phyloP scores from a whole-genome alignment of 2,888 invertebrate genomes.

The Bruchidius siliquastri region DNA sequence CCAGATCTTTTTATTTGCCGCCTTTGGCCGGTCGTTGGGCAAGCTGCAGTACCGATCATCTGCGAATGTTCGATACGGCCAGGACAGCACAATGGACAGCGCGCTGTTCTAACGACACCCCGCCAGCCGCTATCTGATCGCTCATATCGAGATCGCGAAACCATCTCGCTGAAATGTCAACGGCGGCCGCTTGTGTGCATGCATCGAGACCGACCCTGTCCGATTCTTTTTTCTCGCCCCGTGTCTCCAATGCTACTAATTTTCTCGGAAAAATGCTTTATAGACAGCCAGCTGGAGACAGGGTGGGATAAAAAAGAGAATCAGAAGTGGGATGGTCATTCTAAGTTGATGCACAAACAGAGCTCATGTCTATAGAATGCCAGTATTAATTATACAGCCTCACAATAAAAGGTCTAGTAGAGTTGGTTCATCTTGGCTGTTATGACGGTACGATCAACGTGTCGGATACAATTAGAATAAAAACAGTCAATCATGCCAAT shows the following conservation, averaged over 20 bases:
- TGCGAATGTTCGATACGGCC: conserved; percentile 41
- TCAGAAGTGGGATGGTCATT: too few relatives aligned
- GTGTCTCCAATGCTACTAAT: background rate
- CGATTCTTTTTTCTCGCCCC: background rate
- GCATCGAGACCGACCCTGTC: background rate
- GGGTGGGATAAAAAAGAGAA: too few relatives aligned
- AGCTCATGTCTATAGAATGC: too few relatives aligned
- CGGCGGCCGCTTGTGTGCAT: background rate
- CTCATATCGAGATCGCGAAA: conserved; percentile 42
- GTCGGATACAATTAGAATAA: too few relatives aligned
- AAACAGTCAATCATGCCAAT: too few relatives aligned
- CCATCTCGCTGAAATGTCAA: conserved; percentile 3
- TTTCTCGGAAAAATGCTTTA: background rate
- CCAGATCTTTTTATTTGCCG: conserved; percentile 38
- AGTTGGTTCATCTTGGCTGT: too few relatives aligned
- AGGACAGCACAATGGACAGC: conserved; percentile 46
- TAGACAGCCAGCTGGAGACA: background rate
- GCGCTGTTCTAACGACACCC: conserved; percentile 47
- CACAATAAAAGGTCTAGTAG: too few relatives aligned
- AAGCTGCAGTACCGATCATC: conserved; percentile 40
- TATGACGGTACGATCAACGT: too few relatives aligned
- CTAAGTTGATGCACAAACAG: too few relatives aligned
- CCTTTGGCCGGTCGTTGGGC: conserved; percentile 36
- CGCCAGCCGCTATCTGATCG: conserved; percentile 43
- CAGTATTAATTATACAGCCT: too few relatives aligned